phyloP scores from a whole-genome alignment of 2,888 invertebrate genomes.

The Ennomos erosarius region DNA sequence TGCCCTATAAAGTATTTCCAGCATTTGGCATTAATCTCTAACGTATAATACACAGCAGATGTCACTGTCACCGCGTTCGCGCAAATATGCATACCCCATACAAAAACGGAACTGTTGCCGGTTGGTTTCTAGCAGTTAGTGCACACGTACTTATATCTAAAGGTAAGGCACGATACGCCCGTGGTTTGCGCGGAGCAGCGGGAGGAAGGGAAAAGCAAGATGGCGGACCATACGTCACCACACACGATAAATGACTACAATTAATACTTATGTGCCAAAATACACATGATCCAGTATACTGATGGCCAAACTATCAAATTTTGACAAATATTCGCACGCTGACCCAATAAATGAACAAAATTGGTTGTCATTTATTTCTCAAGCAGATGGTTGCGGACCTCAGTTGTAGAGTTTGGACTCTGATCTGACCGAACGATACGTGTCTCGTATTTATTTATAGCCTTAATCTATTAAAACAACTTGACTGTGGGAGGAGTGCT shows the following conservation, averaged over 20 bases:
- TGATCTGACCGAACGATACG: background rate
- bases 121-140: constrained; percentile 77
- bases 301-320: too few relatives aligned
- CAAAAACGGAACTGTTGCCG: constrained; percentile 71
- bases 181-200: constrained; percentile 16
- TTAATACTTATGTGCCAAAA: too few relatives aligned
- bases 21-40: too few relatives aligned
- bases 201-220: constrained; percentile 6
- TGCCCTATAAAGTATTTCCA: too few relatives aligned
- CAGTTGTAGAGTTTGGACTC: constrained; percentile 9
- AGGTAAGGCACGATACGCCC: constrained; percentile 28
- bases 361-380: background rate
- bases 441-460: too few relatives aligned
- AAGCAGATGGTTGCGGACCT: background rate
- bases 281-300: too few relatives aligned
- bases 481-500: background rate
- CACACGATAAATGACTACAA: background rate
- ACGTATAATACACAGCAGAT: too few relatives aligned
- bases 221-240: constrained; percentile 3
- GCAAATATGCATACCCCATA: constrained; percentile 10
- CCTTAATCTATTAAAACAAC: background rate
- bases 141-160: constrained; percentile 67
- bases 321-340: too few relatives aligned
- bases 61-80: constrained; percentile 4
- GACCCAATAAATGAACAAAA: too few relatives aligned